phyloP scores from a whole-genome alignment of 2,888 invertebrate genomes.

The Gymnocheta viridis region DNA sequence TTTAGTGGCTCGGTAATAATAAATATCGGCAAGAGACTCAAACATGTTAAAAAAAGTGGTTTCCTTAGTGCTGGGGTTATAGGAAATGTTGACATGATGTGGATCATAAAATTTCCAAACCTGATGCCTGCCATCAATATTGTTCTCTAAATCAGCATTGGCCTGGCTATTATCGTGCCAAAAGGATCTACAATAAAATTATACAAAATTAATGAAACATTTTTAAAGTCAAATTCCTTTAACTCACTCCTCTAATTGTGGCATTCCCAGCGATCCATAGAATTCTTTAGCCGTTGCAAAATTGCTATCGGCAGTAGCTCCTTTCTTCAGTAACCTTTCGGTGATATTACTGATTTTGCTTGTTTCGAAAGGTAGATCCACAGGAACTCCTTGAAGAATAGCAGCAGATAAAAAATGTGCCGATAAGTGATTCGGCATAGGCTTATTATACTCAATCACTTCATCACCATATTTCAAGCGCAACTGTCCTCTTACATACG shows the following conservation, averaged over 20 bases:
- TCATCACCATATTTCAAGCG: conserved; percentile 75
- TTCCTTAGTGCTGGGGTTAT: conserved; percentile 77
- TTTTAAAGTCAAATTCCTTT: not conserved
- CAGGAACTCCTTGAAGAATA: conserved; percentile 81
- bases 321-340: conserved; percentile 87
- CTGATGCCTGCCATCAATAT: conserved; percentile 90
- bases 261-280: conserved; percentile 90
- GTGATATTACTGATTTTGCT: conserved; percentile 87
- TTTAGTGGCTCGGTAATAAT: conserved; percentile 83
- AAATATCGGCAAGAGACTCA: conserved; percentile 76
- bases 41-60: conserved; percentile 78
- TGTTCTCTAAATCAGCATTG: conserved; percentile 82
- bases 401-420: conserved; percentile 79
- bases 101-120: conserved; percentile 91
- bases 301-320: conserved; percentile 88
- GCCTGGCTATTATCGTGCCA: conserved; percentile 92
- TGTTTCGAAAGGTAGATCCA: conserved; percentile 85
- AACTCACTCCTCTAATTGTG: conserved; percentile 83
- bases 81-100: conserved; percentile 85
- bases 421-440: conserved; percentile 79
- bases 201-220: too few relatives aligned
- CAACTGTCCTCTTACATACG: conserved; percentile 77
- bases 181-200: conserved; percentile 83
- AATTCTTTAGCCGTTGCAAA: conserved; percentile 92
- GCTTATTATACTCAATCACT: conserved; percentile 72